Conservation (phyloP, 2,113 vertebrate genomes). For the Empidonax alnorum region DNA sequence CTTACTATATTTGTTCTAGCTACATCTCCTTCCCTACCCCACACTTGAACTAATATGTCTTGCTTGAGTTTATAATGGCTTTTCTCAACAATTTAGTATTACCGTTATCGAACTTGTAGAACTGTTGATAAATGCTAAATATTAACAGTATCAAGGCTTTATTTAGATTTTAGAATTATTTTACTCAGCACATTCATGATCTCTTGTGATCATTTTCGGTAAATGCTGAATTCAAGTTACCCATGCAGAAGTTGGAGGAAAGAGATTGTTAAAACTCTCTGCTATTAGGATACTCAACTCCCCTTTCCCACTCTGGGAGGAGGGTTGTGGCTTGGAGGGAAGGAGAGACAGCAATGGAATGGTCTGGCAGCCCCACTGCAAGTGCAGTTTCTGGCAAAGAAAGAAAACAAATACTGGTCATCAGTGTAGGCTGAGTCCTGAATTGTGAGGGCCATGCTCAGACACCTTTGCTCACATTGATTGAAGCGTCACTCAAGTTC, state of each 20-base stretch:
- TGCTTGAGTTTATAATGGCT: not conserved
- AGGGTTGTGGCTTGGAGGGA: not conserved
- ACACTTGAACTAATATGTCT: not conserved
- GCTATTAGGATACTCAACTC: not conserved
- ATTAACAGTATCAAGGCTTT: not conserved
- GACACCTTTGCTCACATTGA: not conserved
- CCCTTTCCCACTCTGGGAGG: not conserved
- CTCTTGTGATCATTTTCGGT: not conserved
- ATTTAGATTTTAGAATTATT: not conserved
- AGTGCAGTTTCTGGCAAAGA: not conserved
- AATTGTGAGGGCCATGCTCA: not conserved
- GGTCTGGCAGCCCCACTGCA: not conserved
- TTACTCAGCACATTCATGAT: not conserved
- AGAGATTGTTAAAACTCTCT: not conserved
- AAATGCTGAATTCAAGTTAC: not conserved
- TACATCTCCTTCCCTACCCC: not conserved
- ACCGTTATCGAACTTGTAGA: not conserved
- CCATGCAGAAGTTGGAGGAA: not conserved
- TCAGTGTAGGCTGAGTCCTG: not conserved
- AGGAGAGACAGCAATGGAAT: not conserved
- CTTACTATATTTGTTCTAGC: slow-evolving; percentile 34
- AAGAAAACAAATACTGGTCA: not conserved
- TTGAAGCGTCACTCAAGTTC: not conserved
- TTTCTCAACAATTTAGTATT: not conserved
- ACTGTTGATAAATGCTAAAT: not conserved